Conservation (phyloP, 2,113 vertebrate genomes). For the Cygnus atratus region DNA sequence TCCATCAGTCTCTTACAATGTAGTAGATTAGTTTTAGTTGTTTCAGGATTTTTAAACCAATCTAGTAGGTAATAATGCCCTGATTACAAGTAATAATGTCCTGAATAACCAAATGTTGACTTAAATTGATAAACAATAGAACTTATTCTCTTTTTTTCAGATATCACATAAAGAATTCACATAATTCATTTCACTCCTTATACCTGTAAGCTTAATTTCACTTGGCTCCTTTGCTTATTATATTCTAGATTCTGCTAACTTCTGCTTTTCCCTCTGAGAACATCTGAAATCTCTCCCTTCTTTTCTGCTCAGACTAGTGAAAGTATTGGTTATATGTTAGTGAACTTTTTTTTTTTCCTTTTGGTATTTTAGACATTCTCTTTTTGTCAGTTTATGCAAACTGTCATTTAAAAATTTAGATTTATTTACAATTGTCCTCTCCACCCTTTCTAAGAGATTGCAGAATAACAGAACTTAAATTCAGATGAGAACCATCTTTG, state of each 20-base stretch:
- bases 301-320: not conserved
- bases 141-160: not conserved
- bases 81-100: not conserved
- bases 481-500: not conserved
- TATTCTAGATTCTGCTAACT: not conserved
- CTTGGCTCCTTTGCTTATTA: not conserved
- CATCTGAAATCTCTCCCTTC: not conserved
- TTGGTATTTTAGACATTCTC: not conserved
- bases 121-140: constrained; percentile 11
- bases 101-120: not conserved
- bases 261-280: not conserved
- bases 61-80: not conserved
- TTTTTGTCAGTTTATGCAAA: not conserved
- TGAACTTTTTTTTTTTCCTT: not conserved
- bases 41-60: not conserved
- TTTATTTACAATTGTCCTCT: not conserved
- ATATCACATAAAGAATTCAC: not conserved
- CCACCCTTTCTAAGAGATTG: not conserved
- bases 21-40: not conserved
- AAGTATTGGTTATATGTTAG: not conserved
- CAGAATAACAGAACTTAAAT: not conserved
- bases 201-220: not conserved
- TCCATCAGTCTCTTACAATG: not conserved
- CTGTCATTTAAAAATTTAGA: not conserved
- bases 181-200: not conserved